Evolutionary conservation across 2,797 vertebrate species (phyloP), one percentile per base, ranked within the genome.

Genomic region (Spondyliosoma cantharus): DNA sequence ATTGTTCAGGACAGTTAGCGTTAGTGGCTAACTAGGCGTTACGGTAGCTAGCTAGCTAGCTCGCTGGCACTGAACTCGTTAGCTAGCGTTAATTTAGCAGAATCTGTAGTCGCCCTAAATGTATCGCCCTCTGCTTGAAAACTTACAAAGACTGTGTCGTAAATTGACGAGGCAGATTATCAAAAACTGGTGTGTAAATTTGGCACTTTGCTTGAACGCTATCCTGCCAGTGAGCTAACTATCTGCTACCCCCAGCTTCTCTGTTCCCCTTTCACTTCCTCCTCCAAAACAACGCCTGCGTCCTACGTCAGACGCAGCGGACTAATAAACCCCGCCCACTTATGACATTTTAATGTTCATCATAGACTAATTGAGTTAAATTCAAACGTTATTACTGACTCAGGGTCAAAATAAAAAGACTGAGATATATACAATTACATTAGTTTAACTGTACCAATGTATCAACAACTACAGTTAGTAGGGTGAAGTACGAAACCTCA

Each of bases 241-340:
- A 25, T 68, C 79, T 62, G 79, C 82, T 81, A 60, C 20, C 59
- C 49, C 27, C 75, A 68, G 80, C 78, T 76, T 65, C 80, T 83
- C 73, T 79, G 78, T 93, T 92, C 90, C 83, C 82, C 89, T 94
- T 92, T 93, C 91, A 94, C 94, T 94, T 95, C 94, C 93, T 93
- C 25, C 78, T 93, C 81, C 91, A 84, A 82, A 90, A 90, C 87
- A 61, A 84, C 85, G 76, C 17, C 61, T 64, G 78, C 87, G 90
- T 85, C 57, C 16, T 48, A 87, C 90, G 90, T 93, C 89, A 89
- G 0, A 88, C 85, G 83, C 74, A 78, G 11, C 8, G 0, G 2
- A 11, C 37, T 1, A 4, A 29, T 8, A 17, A 19, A 1, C 54
- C 54, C 71, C 7, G 69, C 82, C 85, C 80, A 75, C 59, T 20